Evolutionary conservation across 2,888 invertebrate species (phyloP).

Genomic region (Morpho helenor): DNA sequence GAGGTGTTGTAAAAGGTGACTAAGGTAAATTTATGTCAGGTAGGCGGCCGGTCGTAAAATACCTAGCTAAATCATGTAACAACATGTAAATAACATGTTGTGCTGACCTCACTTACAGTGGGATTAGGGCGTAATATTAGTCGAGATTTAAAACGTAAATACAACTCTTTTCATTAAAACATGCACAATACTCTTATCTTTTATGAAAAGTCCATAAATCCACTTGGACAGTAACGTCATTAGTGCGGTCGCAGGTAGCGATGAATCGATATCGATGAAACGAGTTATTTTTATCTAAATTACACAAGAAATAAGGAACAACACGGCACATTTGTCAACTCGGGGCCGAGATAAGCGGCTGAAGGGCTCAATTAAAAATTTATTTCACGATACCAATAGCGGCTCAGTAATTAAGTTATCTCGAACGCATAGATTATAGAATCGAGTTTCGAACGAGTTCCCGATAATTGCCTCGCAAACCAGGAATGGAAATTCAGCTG

Average conservation of each 20-base stretch:
- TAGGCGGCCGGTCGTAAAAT: too few species aligned
- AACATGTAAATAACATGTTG: too few species aligned
- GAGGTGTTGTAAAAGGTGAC: too few species aligned
- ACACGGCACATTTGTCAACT: constrained; percentile 35
- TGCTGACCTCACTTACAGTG: too few species aligned
- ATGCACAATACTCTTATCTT: neutral
- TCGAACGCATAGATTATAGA: constrained; percentile 33
- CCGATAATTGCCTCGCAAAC: neutral
- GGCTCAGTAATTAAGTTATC: constrained; percentile 36
- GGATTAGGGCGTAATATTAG: too few species aligned
- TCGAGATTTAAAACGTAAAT: too few species aligned
- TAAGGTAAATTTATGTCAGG: too few species aligned
- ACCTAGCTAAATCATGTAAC: too few species aligned
- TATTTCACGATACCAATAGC: constrained; percentile 32
- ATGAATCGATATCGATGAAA: constrained; percentile 23
- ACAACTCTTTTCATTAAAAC: too few species aligned
- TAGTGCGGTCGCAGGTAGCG: constrained; percentile 25
- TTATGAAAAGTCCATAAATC: constrained; percentile 14
- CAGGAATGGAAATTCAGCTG: constrained; percentile 1
- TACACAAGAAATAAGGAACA: constrained; percentile 26
- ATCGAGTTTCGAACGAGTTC: neutral
- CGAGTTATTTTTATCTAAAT: constrained; percentile 25
- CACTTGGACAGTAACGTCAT: constrained; percentile 13
- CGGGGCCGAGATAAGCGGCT: constrained; percentile 27
- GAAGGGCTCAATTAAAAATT: constrained; percentile 36